A percentile compares a stretch with the other conserved stretches of the same genome.
Evolutionary conservation across 2,888 invertebrate species (phyloP).

Genomic region (Apocheima hispidaria): DNA sequence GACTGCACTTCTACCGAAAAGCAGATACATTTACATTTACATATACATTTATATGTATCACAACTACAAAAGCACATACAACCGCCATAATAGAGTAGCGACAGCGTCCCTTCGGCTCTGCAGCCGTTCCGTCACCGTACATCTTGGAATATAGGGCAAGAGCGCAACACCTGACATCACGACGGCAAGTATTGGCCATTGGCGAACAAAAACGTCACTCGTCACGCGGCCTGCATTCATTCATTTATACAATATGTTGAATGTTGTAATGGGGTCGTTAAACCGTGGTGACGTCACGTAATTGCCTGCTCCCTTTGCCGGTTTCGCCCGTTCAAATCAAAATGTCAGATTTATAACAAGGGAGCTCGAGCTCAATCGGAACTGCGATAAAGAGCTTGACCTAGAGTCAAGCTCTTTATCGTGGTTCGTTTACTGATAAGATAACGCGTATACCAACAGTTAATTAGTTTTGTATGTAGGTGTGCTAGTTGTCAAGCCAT

Average conservation of each 20-base stretch:
- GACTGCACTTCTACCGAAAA: neutral
- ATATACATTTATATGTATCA: neutral
- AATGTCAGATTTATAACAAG: constrained; percentile 84
- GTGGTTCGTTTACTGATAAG: constrained; percentile 51
- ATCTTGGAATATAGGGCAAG: constrained; percentile 31
- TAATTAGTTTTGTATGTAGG: constrained; percentile 37
- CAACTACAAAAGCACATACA: neutral
- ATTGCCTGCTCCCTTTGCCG: constrained; percentile 82
- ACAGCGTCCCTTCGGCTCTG: constrained; percentile 4
- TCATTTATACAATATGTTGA: constrained; percentile 84
- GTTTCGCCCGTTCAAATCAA: constrained; percentile 80
- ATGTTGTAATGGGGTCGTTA: constrained; percentile 85
- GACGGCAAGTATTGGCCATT: constrained; percentile 60
- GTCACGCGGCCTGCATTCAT: constrained; percentile 83
- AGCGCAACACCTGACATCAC: constrained; percentile 60
- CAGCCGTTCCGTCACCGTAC: constrained; percentile 13
- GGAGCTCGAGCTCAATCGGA: too few relatives aligned
- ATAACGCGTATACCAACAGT: constrained; percentile 38
- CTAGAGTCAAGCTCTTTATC: constrained; percentile 84
- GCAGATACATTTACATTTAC: too few relatives aligned
- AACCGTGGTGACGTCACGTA: constrained; percentile 84
- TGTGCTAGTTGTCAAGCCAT: constrained; percentile 7
- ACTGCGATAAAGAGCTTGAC: too few relatives aligned
- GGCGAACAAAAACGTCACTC: constrained; percentile 76
- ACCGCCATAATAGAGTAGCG: neutral